These are phyloP conservation scores for Alviniconcha marisindica DNA, from an alignment of 1,140 invertebrate species.

Conservation along the genomic window DNA sequence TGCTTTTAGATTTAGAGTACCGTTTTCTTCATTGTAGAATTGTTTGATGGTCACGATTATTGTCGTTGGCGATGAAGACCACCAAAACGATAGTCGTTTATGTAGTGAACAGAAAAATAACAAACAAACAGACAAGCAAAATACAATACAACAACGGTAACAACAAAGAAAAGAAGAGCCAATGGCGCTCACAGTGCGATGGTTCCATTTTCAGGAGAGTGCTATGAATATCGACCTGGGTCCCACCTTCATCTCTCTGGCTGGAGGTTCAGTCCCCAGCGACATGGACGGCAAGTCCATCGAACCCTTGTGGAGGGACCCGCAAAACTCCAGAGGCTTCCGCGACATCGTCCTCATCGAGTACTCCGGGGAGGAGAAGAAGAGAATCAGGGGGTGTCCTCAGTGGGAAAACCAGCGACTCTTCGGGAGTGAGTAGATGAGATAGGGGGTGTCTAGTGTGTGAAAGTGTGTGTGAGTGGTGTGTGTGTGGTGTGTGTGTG, in stretches of 20 bases:
- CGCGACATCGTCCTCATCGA: constrained; percentile 82
- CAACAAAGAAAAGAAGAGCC: no score
- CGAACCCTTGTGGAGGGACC: constrained; percentile 64
- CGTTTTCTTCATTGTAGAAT: no score
- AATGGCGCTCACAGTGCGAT: no score
- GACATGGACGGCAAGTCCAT: constrained; percentile 84
- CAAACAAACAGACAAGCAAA: no score
- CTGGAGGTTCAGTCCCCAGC: constrained; percentile 73
- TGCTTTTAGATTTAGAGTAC: no score
- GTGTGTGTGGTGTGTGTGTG: neutral
- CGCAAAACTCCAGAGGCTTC: constrained; percentile 39
- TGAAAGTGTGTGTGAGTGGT: no score
- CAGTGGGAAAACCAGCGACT: constrained; percentile 60
- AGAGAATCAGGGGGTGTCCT: constrained; percentile 68
- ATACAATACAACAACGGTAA: no score
- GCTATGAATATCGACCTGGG: constrained; percentile 88
- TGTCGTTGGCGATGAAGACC: no score
- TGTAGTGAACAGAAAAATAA: no score
- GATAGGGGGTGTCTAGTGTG: neutral
- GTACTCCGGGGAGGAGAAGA: constrained; percentile 85
- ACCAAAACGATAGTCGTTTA: no score
- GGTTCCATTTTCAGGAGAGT: constrained; percentile 75
- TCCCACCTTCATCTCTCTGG: constrained; percentile 86
- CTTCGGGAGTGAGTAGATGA: constrained; percentile 57
- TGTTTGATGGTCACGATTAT: no score